Evolutionary conservation across 1,140 invertebrate species (phyloP).

Genomic region (Drosophila bocqueti): DNA sequence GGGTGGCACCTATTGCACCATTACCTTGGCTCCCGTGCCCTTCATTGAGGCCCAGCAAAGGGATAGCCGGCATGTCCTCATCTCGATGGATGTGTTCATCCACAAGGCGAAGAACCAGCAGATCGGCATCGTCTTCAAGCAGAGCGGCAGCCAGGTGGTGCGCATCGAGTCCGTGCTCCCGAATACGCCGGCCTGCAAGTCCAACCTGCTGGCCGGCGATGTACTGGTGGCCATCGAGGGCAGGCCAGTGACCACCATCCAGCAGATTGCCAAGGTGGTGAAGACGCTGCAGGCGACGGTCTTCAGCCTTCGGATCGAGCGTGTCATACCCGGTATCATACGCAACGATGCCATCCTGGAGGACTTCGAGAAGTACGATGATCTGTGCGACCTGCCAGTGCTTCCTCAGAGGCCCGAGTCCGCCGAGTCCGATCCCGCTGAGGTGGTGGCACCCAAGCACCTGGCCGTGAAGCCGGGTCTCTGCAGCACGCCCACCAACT

Average conservation of each 20-base stretch:
- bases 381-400: conserved; percentile 59
- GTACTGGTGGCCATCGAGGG: conserved; percentile 92
- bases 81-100: conserved; percentile 89
- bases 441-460: conserved; percentile 19
- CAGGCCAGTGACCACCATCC: conserved; percentile 90
- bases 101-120: conserved; percentile 88
- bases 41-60: conserved; percentile 88
- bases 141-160: conserved; percentile 87
- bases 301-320: conserved; percentile 87
- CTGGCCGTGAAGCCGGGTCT: conserved; percentile 38
- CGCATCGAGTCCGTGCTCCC: conserved; percentile 91
- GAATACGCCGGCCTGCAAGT: conserved; percentile 90
- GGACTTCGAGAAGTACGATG: conserved; percentile 81
- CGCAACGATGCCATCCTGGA: conserved; percentile 81
- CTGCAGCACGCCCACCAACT: conserved; percentile 75
- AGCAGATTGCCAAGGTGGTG: conserved; percentile 89
- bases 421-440: not conserved
- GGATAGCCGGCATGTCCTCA: conserved; percentile 85
- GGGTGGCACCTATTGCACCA: conserved; percentile 88
- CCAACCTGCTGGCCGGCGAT: conserved; percentile 92
- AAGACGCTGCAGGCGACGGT: conserved; percentile 85
- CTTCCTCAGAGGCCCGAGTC: not conserved
- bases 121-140: conserved; percentile 89
- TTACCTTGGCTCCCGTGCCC: conserved; percentile 89
- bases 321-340: conserved; percentile 85